Evolutionary conservation across 2,888 invertebrate species (phyloP).

Genomic region (Ceratothoa steindachneri): DNA sequence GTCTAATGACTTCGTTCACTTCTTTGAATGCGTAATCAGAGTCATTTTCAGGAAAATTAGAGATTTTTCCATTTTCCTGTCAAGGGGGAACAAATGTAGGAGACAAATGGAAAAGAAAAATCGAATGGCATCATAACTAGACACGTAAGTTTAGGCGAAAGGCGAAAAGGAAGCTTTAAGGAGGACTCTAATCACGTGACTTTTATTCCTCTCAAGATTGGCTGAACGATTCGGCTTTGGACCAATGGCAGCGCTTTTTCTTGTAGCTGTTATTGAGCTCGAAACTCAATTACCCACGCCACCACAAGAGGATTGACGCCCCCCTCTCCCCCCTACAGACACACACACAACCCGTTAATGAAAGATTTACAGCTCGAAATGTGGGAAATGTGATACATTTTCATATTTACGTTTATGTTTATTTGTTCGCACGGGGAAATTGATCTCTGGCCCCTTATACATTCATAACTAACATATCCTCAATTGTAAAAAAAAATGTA

Average conservation of each 20-base stretch:
- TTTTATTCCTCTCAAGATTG: slow-evolving; percentile 10
- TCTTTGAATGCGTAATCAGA: slow-evolving; percentile 13
- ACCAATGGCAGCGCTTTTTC: slow-evolving; percentile 4
- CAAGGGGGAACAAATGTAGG: neutral
- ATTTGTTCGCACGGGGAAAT: too few relatives aligned
- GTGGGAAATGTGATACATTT: neutral
- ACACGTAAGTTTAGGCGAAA: slow-evolving; percentile 1
- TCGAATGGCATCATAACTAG: neutral
- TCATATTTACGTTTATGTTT: too few relatives aligned
- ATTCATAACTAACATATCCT: too few relatives aligned
- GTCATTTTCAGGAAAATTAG: slow-evolving; percentile 11
- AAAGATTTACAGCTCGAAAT: neutral
- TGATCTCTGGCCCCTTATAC: too few relatives aligned
- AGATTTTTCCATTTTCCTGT: neutral
- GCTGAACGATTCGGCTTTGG: neutral
- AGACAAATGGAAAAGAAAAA: neutral
- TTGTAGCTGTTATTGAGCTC: slow-evolving; percentile 8
- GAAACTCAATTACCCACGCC: neutral
- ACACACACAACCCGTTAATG: neutral
- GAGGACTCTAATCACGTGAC: slow-evolving; percentile 5
- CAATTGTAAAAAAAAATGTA: too few relatives aligned
- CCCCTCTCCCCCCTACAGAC: too few relatives aligned
- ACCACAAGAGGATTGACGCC: slow-evolving; percentile 1
- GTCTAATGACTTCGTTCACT: slow-evolving; percentile 12
- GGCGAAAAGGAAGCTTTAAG: neutral